phyloP scores from a whole-genome alignment of 2,797 vertebrate species.

The Enteromius radiatus region DNA sequence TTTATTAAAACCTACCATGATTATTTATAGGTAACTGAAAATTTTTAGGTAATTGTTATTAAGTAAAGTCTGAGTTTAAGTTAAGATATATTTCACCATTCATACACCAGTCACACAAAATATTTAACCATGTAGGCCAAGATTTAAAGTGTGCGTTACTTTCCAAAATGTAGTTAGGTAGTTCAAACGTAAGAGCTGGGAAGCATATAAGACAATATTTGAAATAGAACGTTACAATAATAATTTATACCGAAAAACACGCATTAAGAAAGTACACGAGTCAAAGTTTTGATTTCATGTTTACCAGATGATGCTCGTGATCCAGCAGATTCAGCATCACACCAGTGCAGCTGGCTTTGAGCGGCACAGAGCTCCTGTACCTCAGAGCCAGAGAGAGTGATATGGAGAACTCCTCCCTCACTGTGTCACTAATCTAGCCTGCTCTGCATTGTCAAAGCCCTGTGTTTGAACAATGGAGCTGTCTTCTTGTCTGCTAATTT shows the following conservation, averaged over 20 bases:
- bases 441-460: constrained; percentile 83
- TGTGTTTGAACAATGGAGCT: constrained; percentile 88
- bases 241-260: background rate
- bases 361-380: constrained; percentile 56
- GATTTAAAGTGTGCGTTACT: background rate
- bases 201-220: background rate
- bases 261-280: background rate
- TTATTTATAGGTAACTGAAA: constrained; percentile 6
- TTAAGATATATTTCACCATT: background rate
- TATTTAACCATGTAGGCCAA: background rate
- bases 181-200: background rate
- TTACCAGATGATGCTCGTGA: constrained; percentile 6
- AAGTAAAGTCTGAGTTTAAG: background rate
- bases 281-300: constrained; percentile 6
- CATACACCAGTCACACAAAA: background rate
- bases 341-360: constrained; percentile 69
- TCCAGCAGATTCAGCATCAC: constrained; percentile 69
- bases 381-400: constrained; percentile 70
- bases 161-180: background rate
- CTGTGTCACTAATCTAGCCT: constrained; percentile 76
- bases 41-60: background rate
- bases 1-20: background rate
- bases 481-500: constrained; percentile 97
- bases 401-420: constrained; percentile 71
- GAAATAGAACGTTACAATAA: background rate